Evolutionary conservation across 64 coral and sea anemone genomes (phyloP).

Genomic region (Actinia equina): DNA sequence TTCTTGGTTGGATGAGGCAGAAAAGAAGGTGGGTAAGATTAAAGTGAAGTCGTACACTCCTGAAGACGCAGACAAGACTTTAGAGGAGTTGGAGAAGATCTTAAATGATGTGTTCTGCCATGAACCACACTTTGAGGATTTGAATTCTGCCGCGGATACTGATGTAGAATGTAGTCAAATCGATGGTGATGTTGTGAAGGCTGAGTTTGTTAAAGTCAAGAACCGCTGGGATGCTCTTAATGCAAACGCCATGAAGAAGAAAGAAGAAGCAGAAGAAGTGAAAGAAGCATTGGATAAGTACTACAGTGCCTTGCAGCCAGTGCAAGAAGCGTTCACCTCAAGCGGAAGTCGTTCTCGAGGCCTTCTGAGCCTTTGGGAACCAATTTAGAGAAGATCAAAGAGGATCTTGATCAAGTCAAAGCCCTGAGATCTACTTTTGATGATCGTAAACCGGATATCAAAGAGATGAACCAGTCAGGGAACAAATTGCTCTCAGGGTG

Average conservation of each 20-base stretch:
- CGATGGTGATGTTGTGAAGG: constrained; percentile 70
- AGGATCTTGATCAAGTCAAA: constrained; percentile 74
- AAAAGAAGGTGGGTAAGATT: constrained; percentile 74
- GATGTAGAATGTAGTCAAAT: constrained; percentile 52
- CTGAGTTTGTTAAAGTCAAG: constrained; percentile 71
- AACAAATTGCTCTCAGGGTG: constrained; percentile 64
- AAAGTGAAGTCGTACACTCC: constrained; percentile 44
- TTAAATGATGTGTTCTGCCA: constrained; percentile 64
- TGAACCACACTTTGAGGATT: constrained; percentile 44
- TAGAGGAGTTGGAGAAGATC: constrained; percentile 50
- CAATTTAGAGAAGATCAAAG: constrained; percentile 57
- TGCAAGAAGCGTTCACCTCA: constrained; percentile 92
- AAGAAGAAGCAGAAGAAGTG: constrained; percentile 56
- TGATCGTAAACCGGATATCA: constrained; percentile 87
- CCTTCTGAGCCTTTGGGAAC: constrained; percentile 67
- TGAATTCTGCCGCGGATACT: constrained; percentile 45
- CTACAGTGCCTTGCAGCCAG: constrained; percentile 82
- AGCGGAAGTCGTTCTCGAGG: constrained; percentile 63
- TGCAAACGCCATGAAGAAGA: constrained; percentile 35
- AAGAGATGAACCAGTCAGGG: constrained; percentile 81
- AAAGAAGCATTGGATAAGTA: constrained; percentile 78
- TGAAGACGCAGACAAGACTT: constrained; percentile 55
- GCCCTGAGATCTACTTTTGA: constrained; percentile 79
- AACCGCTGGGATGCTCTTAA: constrained; percentile 74
- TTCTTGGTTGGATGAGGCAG: constrained; percentile 74